Percentiles rank a stretch among this genome's conserved stretches.
phyloP scores from a whole-genome alignment of 2,888 invertebrate species.

The Arenicola marina region DNA sequence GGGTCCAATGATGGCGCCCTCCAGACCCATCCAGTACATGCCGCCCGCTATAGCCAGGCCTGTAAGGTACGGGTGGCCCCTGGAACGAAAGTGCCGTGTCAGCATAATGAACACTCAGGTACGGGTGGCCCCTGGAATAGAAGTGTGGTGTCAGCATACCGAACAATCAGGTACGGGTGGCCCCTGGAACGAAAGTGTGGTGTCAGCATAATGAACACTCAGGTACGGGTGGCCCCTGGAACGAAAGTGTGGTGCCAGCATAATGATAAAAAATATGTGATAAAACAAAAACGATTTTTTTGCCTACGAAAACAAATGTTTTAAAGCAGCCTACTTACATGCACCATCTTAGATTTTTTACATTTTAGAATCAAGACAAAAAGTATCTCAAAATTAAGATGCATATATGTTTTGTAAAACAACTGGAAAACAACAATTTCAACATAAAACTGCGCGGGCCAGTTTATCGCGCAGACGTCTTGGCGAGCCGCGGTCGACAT shows the following conservation, averaged over 20 bases:
- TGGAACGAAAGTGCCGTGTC: slow-evolving; percentile 19
- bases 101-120: slow-evolving; percentile 65
- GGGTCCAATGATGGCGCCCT: slow-evolving; percentile 97
- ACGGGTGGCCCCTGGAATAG: slow-evolving; percentile 80
- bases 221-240: slow-evolving; percentile 89
- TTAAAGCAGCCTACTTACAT: too few species aligned
- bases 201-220: neutral
- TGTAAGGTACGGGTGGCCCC: slow-evolving; percentile 95
- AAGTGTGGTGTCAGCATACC: neutral
- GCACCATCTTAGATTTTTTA: too few species aligned
- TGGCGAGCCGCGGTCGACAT: too few species aligned
- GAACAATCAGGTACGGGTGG: slow-evolving; percentile 80
- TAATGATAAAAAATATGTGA: neutral
- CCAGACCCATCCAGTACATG: slow-evolving; percentile 93
- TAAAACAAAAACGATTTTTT: too few species aligned
- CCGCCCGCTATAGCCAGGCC: slow-evolving; percentile 97
- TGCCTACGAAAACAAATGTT: too few species aligned
- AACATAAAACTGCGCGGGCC: too few species aligned
- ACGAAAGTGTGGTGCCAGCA: neutral
- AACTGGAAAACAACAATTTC: too few species aligned
- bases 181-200: slow-evolving; percentile 68
- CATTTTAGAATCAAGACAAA: too few species aligned
- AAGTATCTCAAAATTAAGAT: too few species aligned
- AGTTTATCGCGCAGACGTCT: too few species aligned
- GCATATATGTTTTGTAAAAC: too few species aligned